These are phyloP conservation scores for Ovibos moschatus DNA, from an alignment of 2,113 vertebrate genomes.

Conservation along the genomic window DNA sequence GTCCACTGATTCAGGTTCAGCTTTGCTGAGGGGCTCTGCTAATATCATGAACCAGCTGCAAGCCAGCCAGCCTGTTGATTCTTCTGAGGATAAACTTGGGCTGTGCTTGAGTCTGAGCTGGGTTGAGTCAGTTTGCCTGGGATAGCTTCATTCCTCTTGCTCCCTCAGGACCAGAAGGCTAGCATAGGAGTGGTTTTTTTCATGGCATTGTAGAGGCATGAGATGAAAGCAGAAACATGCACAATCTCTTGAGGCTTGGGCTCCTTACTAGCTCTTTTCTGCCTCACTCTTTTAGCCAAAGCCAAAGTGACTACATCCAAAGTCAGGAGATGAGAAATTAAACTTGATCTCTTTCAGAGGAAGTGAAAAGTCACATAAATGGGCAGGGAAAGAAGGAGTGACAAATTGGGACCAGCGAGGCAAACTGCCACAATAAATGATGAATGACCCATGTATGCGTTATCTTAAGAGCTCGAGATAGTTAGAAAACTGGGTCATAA, in stretches of 20 bases:
- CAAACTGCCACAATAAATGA: neutral
- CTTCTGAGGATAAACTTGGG: neutral
- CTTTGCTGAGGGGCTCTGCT: neutral
- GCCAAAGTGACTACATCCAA: neutral
- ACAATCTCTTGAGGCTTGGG: neutral
- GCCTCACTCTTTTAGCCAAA: neutral
- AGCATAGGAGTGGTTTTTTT: neutral
- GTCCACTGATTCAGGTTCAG: neutral
- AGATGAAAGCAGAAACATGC: neutral
- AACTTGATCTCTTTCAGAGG: neutral
- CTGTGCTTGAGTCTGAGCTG: neutral
- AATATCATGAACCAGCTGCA: neutral
- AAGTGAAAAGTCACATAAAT: neutral
- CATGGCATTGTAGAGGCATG: neutral
- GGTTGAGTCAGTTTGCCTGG: neutral
- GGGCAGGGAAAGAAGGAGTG: neutral
- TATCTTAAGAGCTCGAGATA: neutral
- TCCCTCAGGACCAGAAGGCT: neutral
- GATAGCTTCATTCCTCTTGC: neutral
- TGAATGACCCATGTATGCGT: neutral
- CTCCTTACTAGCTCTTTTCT: neutral
- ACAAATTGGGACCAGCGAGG: neutral
- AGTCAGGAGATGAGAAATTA: neutral
- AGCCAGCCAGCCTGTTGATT: neutral
- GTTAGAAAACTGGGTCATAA: neutral